Base-by-base conservation (phyloP, 1,140 invertebrate species). In the Coelopa frigida region DNA sequence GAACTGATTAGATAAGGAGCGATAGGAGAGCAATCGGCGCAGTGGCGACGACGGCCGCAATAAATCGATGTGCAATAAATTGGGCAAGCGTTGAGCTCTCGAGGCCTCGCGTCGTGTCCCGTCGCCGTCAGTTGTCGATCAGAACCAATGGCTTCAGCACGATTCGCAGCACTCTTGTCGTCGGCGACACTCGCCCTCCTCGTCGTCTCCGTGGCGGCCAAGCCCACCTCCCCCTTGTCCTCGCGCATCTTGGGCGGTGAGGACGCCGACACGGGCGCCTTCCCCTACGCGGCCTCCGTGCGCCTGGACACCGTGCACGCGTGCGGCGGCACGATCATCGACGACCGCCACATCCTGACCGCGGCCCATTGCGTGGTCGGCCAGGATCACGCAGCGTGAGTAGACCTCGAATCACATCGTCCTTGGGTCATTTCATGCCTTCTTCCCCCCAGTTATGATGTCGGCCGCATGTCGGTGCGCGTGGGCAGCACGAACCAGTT, bases 401-500 rank as follows among this genome's bases (percentile, higher is more conserved):
- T 60, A 14, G n/a, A 5, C 1, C 5, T 11, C 8, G 8, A 14
- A 29, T 10, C 8, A 29, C 14, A 14, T n/a, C n/a, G n/a, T n/a
- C n/a, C n/a, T n/a, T n/a, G n/a, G n/a, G n/a, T n/a, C n/a, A n/a
- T n/a, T n/a, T n/a, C n/a, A n/a, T n/a, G n/a, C n/a, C n/a, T n/a
- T n/a, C n/a, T n/a, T n/a, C n/a, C n/a, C n/a, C n/a, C 27, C 8
- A 29, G 8, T 29, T 29, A 10, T 15, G 62, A 58, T 14, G 26
- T 61, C 20, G 52, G 43, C 6, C 57, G 58, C 18, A 12, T 67
- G 2, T 44, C 58, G 1, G 37, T 27, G 6, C 63, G 63, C n/a
- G 60, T 63, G 22, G 63, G 63, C 32, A 67, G 62, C 41, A 52
- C 56, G 22, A 67, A 66, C 47, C 63, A 67, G 40, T 67, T 58